phyloP scores from a whole-genome alignment of 2,113 vertebrate species.

The Engraulis encrasicolus region DNA sequence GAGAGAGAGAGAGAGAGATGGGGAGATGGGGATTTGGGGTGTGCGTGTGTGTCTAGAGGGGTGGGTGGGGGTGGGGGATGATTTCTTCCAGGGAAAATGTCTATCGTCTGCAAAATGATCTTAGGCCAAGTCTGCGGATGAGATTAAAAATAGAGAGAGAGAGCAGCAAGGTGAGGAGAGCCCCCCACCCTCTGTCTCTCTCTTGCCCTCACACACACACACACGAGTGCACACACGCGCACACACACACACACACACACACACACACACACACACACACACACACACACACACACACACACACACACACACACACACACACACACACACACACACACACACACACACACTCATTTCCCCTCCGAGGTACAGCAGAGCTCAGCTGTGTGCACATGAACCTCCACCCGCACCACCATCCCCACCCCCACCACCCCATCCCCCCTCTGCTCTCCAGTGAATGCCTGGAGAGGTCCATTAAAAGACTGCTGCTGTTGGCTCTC shows the following conservation, averaged over 20 bases:
- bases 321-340: background rate
- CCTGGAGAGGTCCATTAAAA: background rate
- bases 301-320: background rate
- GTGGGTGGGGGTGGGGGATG: background rate
- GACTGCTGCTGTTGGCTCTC: background rate
- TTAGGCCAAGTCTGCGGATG: background rate
- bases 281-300: background rate
- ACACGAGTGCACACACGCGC: too few relatives aligned
- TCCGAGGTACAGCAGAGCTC: background rate
- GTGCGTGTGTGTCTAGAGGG: too few relatives aligned
- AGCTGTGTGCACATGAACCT: too few relatives aligned
- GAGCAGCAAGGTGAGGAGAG: background rate
- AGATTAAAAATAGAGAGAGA: slow-evolving; percentile 5
- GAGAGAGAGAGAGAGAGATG: too few relatives aligned
- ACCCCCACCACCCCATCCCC: background rate
- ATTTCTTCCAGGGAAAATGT: slow-evolving; percentile 18
- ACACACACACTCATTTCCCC: background rate
- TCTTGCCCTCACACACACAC: background rate
- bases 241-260: background rate
- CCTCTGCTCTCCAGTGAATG: background rate
- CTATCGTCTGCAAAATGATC: slow-evolving; percentile 27
- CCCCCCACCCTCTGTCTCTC: background rate
- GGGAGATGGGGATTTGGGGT: too few relatives aligned
- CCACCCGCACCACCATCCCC: background rate
- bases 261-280: background rate